A percentile compares a stretch with the other conserved stretches of the same genome.
Evolutionary conservation across 2,888 invertebrate genomes (phyloP).

Genomic region (Anticlea derivata): DNA sequence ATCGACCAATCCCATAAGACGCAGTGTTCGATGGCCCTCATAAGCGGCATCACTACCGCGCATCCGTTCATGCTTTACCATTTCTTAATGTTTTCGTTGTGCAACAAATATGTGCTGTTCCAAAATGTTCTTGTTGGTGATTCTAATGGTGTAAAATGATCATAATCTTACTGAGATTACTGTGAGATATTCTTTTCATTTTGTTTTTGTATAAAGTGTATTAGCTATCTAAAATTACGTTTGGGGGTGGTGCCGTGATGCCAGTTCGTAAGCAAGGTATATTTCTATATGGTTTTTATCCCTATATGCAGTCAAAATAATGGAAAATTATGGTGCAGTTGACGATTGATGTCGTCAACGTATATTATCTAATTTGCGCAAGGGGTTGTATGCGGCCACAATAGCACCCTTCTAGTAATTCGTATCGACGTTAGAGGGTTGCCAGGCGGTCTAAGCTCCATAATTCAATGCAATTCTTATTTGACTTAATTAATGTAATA

Average conservation of each 20-base stretch:
- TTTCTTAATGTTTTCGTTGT: slow-evolving; percentile 76
- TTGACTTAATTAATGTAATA: neutral
- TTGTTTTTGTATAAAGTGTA: slow-evolving; percentile 62
- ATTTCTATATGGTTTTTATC: neutral
- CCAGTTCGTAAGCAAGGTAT: slow-evolving; percentile 90
- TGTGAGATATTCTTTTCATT: slow-evolving; percentile 66
- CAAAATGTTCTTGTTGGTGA: slow-evolving; percentile 64
- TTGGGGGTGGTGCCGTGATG: slow-evolving; percentile 85
- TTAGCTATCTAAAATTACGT: slow-evolving; percentile 72
- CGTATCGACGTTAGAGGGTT: slow-evolving; percentile 58
- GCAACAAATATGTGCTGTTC: slow-evolving; percentile 63
- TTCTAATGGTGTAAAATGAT: slow-evolving; percentile 72
- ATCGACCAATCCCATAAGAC: slow-evolving; percentile 85
- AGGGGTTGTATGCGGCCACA: slow-evolving; percentile 48
- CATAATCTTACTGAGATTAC: slow-evolving; percentile 46
- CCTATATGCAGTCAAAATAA: neutral
- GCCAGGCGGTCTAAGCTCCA: slow-evolving; percentile 36
- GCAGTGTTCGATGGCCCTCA: slow-evolving; percentile 76
- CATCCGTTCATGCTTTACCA: slow-evolving; percentile 61
- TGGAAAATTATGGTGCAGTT: neutral
- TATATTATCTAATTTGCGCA: slow-evolving; percentile 40
- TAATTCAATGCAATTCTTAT: neutral
- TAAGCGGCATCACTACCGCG: slow-evolving; percentile 69
- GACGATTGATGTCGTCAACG: slow-evolving; percentile 37
- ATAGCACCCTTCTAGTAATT: slow-evolving; percentile 57